Base-by-base conservation (phyloP, 2,797 vertebrate genomes). In the Neopelma chrysocephalum region DNA sequence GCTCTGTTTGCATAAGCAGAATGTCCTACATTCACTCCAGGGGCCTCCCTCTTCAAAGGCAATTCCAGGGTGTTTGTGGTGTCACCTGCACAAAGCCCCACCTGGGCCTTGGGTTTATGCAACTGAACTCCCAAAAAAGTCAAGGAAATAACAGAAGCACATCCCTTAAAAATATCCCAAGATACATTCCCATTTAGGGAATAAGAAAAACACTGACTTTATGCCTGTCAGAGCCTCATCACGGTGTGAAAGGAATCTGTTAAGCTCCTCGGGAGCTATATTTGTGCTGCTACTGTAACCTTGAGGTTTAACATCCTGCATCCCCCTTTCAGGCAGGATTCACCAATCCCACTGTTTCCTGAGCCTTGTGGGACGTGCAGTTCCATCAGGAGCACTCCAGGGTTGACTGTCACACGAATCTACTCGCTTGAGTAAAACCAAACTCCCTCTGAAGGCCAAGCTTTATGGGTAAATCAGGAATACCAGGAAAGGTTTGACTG, bases 141-240 rank as follows among this genome's bases (percentile, higher is more conserved):
- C 12, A 38, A 81, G 68, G 53, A 12, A 68, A 73, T 4, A 57
- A 16, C 53, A 53, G 48, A 19, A 88, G 26, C 57, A 72, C 8
- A 62, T 15, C 48, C 64, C 71, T 89, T 62, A 85, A 95, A 91
- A 93, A 95, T 69, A 90, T 36, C 83, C 80, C 6, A 32, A 79
- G 73, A 23, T 50, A 38, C 21, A 71, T 8, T 66, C 64, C 64
- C 64, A 75, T 75, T 27, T 36, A 48, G 76, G 88, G 58, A 88
- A 66, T 6, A 57, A 78, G 58, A 36, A 75, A 73, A 91, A 18
- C 70, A 91, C 32, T 22, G 91, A 81, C n/a, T 83, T 88, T 11
- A 2, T 45, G 93, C 90, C 88, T 97, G 94, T 93, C 83, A 94
- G 82, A 93, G 64, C 82, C 68, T 72, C 73, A 42, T 34, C 70